Conservation (phyloP, 2,113 vertebrate species). For the Aphelocoma coerulescens region DNA sequence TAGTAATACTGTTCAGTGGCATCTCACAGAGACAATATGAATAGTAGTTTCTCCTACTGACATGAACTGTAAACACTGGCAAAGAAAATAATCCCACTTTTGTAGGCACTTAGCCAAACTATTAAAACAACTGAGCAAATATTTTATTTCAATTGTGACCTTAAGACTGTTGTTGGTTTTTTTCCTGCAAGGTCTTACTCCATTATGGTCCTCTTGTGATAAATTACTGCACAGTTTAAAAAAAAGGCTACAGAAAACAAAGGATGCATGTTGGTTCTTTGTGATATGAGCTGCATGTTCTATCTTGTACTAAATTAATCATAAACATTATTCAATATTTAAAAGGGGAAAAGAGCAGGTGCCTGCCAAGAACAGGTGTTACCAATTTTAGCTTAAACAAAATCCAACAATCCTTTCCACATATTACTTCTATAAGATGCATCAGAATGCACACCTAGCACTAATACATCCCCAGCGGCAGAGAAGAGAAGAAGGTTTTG, state of each 20-base stretch:
- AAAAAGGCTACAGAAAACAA: neutral
- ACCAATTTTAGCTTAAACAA: neutral
- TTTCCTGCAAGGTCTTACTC: neutral
- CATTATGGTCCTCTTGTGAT: neutral
- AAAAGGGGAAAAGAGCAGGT: neutral
- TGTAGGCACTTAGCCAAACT: neutral
- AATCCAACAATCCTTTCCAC: neutral
- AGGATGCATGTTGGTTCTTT: neutral
- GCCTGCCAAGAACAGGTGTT: neutral
- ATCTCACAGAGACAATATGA: neutral
- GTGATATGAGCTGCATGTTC: neutral
- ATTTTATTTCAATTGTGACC: neutral
- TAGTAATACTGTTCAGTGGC: neutral
- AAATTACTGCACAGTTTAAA: neutral
- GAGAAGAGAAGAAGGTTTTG: neutral
- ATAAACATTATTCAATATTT: neutral
- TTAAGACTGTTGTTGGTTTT: neutral
- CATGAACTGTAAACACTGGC: neutral
- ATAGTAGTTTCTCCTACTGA: neutral
- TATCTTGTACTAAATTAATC: conserved; percentile 13
- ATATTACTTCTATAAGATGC: neutral
- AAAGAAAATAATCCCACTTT: conserved; percentile 7
- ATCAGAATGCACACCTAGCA: neutral
- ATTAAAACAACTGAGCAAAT: neutral
- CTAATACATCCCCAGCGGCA: neutral